Base-by-base conservation (phyloP, 2,113 vertebrate genomes). In the Okapia johnstoni region DNA sequence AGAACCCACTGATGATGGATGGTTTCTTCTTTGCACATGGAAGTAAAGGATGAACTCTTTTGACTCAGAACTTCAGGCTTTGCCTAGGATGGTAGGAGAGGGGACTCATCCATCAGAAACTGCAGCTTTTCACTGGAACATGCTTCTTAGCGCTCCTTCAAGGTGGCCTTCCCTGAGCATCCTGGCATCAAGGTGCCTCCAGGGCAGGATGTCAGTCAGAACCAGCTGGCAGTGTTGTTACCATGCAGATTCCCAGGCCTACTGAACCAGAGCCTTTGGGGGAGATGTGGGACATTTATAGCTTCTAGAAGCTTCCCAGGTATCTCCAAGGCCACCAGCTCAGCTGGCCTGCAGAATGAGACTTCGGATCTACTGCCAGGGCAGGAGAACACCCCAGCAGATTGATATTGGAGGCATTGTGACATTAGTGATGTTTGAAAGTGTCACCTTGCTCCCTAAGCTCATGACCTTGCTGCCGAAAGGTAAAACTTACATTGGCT, bases 111-210 rank as follows among this genome's bases (percentile, higher is more conserved):
- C 16, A 19, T 19, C 13, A 28, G 70, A 85, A 66, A 55, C 0
- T 1, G 11, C 14, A 46, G 54, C 21, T 58, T 60, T 54, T 73
- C 63, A 16, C 1, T n/a, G 15, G 63, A 54, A 30, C 36, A 14
- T 23, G 26, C 17, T 40, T 50, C 60, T 79, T 46, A 61, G 40
- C 0, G 4, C 14, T 60, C 33, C 2, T 28, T 28, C 12, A 46
- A 26, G 19, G 28, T 26, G 25, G 83, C 4, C 5, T 84, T 93
- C 33, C 6, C 1, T n/a, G 26, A 48, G 36, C 52, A 16, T 25
- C 26, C 6, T 26, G 57, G 48, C 17, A 13, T n/a, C 0, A 8
- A n/a, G n/a, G 12, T 23, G 2, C 6, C 14, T 46, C 19, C 16
- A 25, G 50, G 48, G 6, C n/a, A 5, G 33, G 36, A 30, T 8